A percentile compares a stretch with the other conserved stretches of the same genome.
phyloP scores from a whole-genome alignment of 2,888 invertebrate genomes.

The Thymelicus acteon region DNA sequence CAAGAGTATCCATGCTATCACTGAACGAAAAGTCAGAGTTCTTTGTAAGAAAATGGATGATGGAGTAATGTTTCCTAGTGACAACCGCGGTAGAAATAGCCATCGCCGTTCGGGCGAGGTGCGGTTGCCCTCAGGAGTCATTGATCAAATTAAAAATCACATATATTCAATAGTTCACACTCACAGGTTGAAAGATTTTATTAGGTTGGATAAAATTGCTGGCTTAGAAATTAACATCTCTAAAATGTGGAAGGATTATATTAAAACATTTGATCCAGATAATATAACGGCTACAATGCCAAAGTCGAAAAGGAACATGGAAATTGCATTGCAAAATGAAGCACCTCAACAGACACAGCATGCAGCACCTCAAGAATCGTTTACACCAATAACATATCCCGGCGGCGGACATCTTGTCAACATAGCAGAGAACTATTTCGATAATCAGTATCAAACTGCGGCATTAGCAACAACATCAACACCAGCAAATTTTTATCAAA shows the following conservation, averaged over 20 bases:
- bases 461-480: constrained; percentile 62
- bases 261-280: constrained; percentile 82
- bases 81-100: constrained; percentile 83
- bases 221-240: constrained; percentile 84
- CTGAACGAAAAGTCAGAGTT: constrained; percentile 83
- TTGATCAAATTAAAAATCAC: constrained; percentile 83
- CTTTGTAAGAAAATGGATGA: constrained; percentile 85
- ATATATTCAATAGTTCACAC: constrained; percentile 82
- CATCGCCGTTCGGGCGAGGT: constrained; percentile 80
- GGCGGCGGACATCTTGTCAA: constrained; percentile 79
- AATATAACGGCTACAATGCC: constrained; percentile 79
- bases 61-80: constrained; percentile 84
- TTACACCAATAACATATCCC: constrained; percentile 70
- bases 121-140: constrained; percentile 74
- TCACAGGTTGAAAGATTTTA: constrained; percentile 80
- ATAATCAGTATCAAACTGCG: constrained; percentile 74
- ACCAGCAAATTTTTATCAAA: constrained; percentile 75
- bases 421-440: constrained; percentile 80
- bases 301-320: constrained; percentile 74
- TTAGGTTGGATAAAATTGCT: constrained; percentile 81
- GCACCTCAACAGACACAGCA: constrained; percentile 50
- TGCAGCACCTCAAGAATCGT: constrained; percentile 62
- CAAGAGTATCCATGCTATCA: constrained; percentile 85
- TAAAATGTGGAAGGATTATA: constrained; percentile 85
- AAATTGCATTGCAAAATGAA: constrained; percentile 58